Evolutionary conservation across 1,140 invertebrate species (phyloP).

Genomic region (Ephestia elutella): DNA sequence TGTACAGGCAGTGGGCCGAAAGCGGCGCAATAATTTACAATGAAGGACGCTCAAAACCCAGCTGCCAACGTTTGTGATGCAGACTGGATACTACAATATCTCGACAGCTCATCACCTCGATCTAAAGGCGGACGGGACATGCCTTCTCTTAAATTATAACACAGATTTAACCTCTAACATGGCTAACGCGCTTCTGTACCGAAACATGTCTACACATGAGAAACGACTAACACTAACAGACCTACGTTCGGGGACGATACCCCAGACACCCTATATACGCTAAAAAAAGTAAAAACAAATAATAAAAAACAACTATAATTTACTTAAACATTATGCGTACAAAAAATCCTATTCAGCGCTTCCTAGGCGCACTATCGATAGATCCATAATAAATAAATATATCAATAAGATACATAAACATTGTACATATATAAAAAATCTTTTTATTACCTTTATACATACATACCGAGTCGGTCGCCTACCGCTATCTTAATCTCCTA

Average conservation of each 20-base stretch:
- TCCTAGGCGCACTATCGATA: slow-evolving; percentile 41
- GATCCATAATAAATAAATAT: slow-evolving; percentile 57
- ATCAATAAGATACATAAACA: slow-evolving; percentile 52
- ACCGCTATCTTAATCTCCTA: slow-evolving; percentile 47
- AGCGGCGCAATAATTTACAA: neutral
- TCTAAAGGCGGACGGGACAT: slow-evolving; percentile 4
- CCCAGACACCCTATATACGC: slow-evolving; percentile 33
- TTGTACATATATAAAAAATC: slow-evolving; percentile 67
- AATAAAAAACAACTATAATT: slow-evolving; percentile 71
- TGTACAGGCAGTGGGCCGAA: neutral
- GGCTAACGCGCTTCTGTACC: slow-evolving; percentile 41
- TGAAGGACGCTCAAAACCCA: slow-evolving; percentile 9
- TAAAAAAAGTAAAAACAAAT: slow-evolving; percentile 54
- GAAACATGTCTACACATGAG: slow-evolving; percentile 36
- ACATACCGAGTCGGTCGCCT: slow-evolving; percentile 37
- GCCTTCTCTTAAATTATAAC: slow-evolving; percentile 38
- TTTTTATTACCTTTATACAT: slow-evolving; percentile 51
- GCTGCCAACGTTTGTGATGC: slow-evolving; percentile 17
- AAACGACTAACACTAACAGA: slow-evolving; percentile 40
- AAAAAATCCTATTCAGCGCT: slow-evolving; percentile 58
- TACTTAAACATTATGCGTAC: slow-evolving; percentile 70
- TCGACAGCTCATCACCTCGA: neutral
- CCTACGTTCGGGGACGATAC: slow-evolving; percentile 31
- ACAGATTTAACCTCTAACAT: slow-evolving; percentile 51
- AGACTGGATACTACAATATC: neutral